Evolutionary conservation across 2,888 invertebrate genomes (phyloP).

Genomic region (Phoenoteleia sp.): DNA sequence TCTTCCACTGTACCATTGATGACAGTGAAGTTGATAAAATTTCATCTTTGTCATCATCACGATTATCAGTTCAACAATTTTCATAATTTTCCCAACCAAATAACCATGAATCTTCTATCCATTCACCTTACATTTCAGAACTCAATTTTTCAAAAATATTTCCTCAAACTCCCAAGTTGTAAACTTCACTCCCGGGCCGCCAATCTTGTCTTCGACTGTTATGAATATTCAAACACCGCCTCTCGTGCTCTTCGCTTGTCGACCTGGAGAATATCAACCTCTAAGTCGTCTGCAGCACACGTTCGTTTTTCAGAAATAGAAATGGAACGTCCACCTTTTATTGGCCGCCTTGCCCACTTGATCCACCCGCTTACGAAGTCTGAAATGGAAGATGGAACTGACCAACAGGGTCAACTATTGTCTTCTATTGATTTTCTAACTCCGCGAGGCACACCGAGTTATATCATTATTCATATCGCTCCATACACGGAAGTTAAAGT

Average conservation of each 20-base stretch:
- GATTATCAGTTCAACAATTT: no score
- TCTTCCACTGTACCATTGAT: no score
- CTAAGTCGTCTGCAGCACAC: not conserved
- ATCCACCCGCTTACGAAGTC: constrained; percentile 52
- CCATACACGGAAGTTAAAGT: constrained; percentile 36
- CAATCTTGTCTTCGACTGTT: not conserved
- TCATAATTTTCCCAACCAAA: no score
- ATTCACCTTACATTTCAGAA: no score
- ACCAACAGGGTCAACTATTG: constrained; percentile 70
- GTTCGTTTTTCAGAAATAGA: constrained; percentile 43
- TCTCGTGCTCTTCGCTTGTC: not conserved
- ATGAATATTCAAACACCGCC: constrained; percentile 15
- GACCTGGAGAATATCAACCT: not conserved
- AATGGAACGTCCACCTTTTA: constrained; percentile 40
- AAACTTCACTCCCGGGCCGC: no score
- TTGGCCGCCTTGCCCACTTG: constrained; percentile 27
- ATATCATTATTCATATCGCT: constrained; percentile 71
- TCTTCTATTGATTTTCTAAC: constrained; percentile 73
- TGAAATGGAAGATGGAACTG: constrained; percentile 65
- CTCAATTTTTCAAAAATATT: no score
- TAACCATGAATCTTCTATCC: no score
- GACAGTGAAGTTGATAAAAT: no score
- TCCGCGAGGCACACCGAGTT: constrained; percentile 46
- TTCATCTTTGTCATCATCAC: no score
- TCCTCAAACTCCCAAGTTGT: no score